Base-by-base conservation (phyloP, 1,140 invertebrate species). In the Brachionus koreanus region DNA sequence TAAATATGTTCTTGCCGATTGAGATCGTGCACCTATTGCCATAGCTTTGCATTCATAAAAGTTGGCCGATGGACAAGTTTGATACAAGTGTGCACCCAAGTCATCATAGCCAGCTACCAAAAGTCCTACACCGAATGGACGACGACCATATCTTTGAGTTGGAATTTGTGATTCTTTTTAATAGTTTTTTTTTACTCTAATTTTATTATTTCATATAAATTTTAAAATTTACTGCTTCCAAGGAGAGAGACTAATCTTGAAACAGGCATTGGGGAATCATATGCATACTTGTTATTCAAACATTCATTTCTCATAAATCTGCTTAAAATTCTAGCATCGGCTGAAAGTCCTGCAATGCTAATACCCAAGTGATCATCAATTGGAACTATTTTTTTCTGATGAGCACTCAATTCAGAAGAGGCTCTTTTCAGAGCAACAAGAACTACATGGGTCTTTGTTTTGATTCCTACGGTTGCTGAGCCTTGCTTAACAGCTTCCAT, bases 401-500 rank as follows among this genome's bases (percentile, higher is more conserved):
- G 93, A 25, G 95, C 94, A 35, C 96, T 96, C 7, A 98, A 87
- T 88, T 99, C 97, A 82, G 95, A 96, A 0, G 95, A 92, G 4
- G 96, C 94, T 88, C 97, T 91, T 89, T 98, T 98, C n/a, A 99
- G 88, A 35, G 97, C 97, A 84, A 98, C 93, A 1, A 99, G 87
- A 29, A 98, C 93, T 43, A 96, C 96, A 90, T 95, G 94, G 82
- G 93, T 93, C 82, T 93, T 92, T 84, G 93, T 97, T 89, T 99
- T 99, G 10, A 99, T 88, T 5, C 95, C 98, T 12, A 99, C 95
- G 12, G 96, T 97, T 0, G 96, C 96, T 29, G 96, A 95, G 6
- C 90, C 98, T 83, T 98, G 92, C 88, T 98, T 98, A 0, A 99
- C 97, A 1, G 98, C 97, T 90, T 99, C 98, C 95, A 99, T 98